Percentiles rank a stretch among this genome's conserved stretches.
Evolutionary conservation across 1,140 invertebrate genomes (phyloP).

Genomic region (Drosophila subobscura): DNA sequence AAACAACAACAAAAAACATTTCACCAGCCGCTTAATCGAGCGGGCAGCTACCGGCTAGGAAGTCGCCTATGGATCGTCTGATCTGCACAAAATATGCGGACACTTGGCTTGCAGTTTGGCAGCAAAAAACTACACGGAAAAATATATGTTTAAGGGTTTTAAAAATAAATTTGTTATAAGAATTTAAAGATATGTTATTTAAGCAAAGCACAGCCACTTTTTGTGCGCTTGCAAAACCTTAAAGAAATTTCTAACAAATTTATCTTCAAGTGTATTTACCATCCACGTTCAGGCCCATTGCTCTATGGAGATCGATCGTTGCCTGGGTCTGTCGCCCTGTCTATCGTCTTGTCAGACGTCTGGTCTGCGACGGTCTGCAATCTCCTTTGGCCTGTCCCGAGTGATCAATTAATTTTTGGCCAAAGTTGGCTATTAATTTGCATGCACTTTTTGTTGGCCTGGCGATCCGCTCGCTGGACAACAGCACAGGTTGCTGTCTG

Average conservation of each 20-base stretch:
- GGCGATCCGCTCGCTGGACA: conserved; percentile 25
- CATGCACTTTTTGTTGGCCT: conserved; percentile 60
- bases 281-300: no score
- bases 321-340: conserved; percentile 15
- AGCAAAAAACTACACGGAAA: no score
- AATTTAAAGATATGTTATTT: no score
- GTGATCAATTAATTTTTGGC: conserved; percentile 79
- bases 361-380: conserved; percentile 38
- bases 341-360: no score
- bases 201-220: no score
- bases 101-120: conserved; percentile 13
- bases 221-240: no score
- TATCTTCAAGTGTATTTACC: no score
- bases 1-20: conserved; percentile 63
- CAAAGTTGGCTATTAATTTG: conserved; percentile 76
- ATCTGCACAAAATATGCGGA: conserved; percentile 64
- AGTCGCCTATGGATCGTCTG: conserved; percentile 20
- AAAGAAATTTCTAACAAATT: no score
- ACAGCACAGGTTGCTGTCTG: conserved; percentile 45
- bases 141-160: no score
- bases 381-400: conserved; percentile 61
- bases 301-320: conserved; percentile 40
- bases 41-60: conserved; percentile 20
- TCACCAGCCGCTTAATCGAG: conserved; percentile 46
- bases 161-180: no score